phyloP scores from a whole-genome alignment of 1,140 invertebrate genomes.

The Brachionus calyciflorus region DNA sequence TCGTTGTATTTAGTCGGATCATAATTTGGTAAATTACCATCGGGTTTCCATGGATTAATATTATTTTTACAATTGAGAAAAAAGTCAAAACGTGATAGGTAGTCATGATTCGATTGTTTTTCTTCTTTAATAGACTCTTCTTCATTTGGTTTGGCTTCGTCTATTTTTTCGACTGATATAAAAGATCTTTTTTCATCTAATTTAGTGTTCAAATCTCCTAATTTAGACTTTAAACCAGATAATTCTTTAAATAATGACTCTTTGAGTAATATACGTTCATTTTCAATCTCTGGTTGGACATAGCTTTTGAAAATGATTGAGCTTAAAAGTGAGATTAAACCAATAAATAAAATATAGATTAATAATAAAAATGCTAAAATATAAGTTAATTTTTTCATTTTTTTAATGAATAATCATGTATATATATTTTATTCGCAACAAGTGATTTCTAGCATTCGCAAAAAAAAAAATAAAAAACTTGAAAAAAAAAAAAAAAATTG shows the following conservation, averaged over 20 bases:
- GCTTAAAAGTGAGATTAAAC: not conserved
- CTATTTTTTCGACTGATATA: too few relatives aligned
- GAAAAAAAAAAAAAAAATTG: too few relatives aligned
- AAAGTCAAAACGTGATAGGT: not conserved
- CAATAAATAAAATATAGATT: not conserved
- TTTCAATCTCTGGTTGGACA: slow-evolving; percentile 14
- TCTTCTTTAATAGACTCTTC: not conserved
- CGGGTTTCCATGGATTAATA: not conserved
- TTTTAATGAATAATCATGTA: too few relatives aligned
- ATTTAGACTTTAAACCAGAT: not conserved
- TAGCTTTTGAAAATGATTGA: slow-evolving; percentile 25
- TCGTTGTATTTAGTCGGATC: not conserved
- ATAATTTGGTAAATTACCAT: not conserved
- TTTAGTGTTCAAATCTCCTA: not conserved
- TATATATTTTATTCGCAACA: too few relatives aligned
- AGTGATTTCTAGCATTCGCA: too few relatives aligned
- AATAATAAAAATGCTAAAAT: not conserved
- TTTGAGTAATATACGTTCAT: not conserved
- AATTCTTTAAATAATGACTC: slow-evolving; percentile 1
- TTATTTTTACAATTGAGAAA: slow-evolving; percentile 4
- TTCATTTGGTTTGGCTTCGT: not conserved
- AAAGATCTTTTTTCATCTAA: not conserved
- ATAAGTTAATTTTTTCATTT: slow-evolving; percentile 12
- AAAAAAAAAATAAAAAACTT: too few relatives aligned
- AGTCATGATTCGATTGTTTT: not conserved